These are phyloP conservation scores for Dendrolimus kikuchii DNA, from an alignment of 1,140 invertebrate genomes.

Conservation along the genomic window DNA sequence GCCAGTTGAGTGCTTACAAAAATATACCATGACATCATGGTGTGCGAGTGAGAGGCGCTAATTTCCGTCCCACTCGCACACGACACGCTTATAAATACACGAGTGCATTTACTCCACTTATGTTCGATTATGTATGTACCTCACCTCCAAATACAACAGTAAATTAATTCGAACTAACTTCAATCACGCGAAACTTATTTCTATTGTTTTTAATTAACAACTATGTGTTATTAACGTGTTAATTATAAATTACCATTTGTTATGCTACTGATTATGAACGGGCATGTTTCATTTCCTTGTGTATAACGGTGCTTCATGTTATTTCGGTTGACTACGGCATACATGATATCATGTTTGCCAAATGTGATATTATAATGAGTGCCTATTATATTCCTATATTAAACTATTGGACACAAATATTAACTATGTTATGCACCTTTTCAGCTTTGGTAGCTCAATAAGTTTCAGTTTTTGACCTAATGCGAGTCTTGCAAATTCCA, in stretches of 20 bases:
- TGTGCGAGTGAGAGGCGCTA: constrained; percentile 41
- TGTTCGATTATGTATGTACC: constrained; percentile 30
- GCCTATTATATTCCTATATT: background rate
- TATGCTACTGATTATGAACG: constrained; percentile 14
- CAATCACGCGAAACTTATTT: too few species aligned
- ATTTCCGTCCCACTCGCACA: constrained; percentile 28
- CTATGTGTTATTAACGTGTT: background rate
- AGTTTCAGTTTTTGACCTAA: too few species aligned
- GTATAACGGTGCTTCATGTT: constrained; percentile 30
- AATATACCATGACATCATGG: constrained; percentile 71
- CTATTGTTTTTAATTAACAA: too few species aligned
- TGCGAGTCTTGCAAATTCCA: too few species aligned
- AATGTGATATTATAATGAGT: constrained; percentile 20
- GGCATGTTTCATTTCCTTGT: constrained; percentile 29
- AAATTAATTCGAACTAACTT: too few species aligned
- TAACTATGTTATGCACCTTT: too few species aligned
- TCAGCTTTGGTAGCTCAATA: too few species aligned
- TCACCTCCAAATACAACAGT: too few species aligned
- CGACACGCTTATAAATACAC: constrained; percentile 52
- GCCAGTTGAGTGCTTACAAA: constrained; percentile 48
- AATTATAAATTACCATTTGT: constrained; percentile 4
- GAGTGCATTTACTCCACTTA: constrained; percentile 58
- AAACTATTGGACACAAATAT: background rate
- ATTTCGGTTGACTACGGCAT: constrained; percentile 19
- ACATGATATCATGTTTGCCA: constrained; percentile 32